Evolutionary conservation across 2,113 vertebrate species (phyloP), one percentile per base, ranked within the genome.

Genomic region (Pomatostomus ruficeps): DNA sequence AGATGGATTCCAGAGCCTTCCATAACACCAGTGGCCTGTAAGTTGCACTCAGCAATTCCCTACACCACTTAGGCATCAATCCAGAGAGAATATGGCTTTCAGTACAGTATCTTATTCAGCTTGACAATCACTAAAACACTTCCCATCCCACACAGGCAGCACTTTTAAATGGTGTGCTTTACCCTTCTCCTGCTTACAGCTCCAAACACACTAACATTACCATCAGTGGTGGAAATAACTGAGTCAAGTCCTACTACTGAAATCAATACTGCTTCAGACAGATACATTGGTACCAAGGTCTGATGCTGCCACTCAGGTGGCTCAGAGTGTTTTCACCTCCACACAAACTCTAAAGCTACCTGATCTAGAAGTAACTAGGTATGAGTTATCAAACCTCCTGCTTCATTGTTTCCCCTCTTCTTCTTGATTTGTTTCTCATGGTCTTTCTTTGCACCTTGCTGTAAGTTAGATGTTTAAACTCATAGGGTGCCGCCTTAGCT

Each of bases 221-320:
- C 45, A 52, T 22, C 73, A 43, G 43, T 31, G 40, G 52, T 26
- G 35, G 72, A 94, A 91, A 68, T 57, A 82, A 83, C 43, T 6
- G 20, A 93, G 36, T 52, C 40, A 33, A 79, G 42, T 31, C 28
- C 66, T 66, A 29, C 28, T 78, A 71, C 61, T 25, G 45, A 75
- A 91, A 91, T 89, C 73, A 81, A 68, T 42, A 57, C 24, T 36
- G 12, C 62, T 65, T 58, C 82, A 85, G 71, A 79, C 61, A 81
- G 10, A 74, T 12, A 36, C 21, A 28, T 2, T 45, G 25, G 40
- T 20, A 79, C 8, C 42, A 54, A 67, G 18, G 29, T n/a, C 68
- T 85, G 66, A 89, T 11, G 33, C 21, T 2, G 1, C 28, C 62
- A 75, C 15, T 76, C n/a, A 11, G 6, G 8, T 36, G 14, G 26